These are phyloP conservation scores for Halcyon leucocephala DNA, from an alignment of 2,797 vertebrate species.

Conservation along the genomic window DNA sequence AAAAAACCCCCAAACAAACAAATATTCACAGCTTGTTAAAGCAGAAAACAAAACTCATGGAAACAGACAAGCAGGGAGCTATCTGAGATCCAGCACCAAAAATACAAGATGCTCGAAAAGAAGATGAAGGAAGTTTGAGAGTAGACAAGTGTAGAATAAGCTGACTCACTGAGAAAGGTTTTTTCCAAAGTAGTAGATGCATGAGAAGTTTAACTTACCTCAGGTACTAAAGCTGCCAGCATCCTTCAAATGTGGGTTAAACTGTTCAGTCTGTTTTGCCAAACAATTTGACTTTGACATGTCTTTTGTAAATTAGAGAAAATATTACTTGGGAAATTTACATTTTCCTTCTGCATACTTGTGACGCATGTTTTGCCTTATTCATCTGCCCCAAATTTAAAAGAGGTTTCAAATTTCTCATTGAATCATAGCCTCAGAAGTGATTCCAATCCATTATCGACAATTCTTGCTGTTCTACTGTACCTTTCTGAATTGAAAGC, in stretches of 20 bases:
- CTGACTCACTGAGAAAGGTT: not conserved
- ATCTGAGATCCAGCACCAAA: not conserved
- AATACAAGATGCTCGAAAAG: not conserved
- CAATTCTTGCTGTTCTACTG: not conserved
- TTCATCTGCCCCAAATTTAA: not conserved
- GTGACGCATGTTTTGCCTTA: not conserved
- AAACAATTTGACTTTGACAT: not conserved
- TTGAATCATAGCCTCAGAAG: not conserved
- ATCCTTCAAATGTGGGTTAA: not conserved
- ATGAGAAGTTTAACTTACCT: not conserved
- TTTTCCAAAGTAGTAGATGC: not conserved
- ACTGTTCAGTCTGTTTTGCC: not conserved
- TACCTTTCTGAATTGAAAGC: not conserved
- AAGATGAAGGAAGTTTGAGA: not conserved
- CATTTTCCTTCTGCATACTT: not conserved
- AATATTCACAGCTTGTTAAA: not conserved
- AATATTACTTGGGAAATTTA: not conserved
- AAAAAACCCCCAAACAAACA: not conserved
- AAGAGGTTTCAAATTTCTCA: not conserved
- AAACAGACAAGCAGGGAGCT: not conserved
- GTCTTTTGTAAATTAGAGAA: not conserved
- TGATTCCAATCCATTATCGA: not conserved
- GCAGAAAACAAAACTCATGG: not conserved
- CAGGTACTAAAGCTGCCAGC: not conserved
- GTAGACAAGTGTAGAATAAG: not conserved